These are phyloP conservation scores for Formica aserva DNA, from an alignment of 2,888 invertebrate genomes.

Conservation along the genomic window DNA sequence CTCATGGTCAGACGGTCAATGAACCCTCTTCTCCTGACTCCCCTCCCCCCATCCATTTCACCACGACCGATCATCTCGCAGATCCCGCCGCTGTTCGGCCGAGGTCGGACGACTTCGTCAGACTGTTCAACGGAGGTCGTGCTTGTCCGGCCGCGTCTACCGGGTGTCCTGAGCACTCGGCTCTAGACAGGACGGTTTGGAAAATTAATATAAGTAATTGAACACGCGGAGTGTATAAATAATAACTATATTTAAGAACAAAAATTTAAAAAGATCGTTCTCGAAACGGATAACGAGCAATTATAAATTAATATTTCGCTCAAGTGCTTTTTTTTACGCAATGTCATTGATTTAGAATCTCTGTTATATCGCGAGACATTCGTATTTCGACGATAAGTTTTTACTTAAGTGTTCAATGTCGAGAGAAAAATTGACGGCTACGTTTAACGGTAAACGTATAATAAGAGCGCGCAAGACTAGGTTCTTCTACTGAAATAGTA, in stretches of 20 bases:
- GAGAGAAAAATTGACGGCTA: constrained; percentile 1
- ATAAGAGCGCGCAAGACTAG: constrained; percentile 11
- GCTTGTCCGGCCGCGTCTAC: constrained; percentile 60
- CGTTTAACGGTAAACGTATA: constrained; percentile 28
- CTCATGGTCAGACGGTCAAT: constrained; percentile 86
- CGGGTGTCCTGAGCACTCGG: constrained; percentile 46
- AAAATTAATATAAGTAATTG: neutral
- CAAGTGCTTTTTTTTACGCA: neutral
- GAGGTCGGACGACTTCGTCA: constrained; percentile 80
- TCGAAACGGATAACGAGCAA: neutral
- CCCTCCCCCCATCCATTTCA: constrained; percentile 54
- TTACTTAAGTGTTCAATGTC: neutral
- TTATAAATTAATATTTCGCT: neutral
- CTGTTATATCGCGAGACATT: neutral
- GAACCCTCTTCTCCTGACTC: constrained; percentile 77
- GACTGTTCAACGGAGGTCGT: constrained; percentile 71
- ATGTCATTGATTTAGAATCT: neutral
- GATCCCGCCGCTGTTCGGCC: constrained; percentile 72
- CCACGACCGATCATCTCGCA: constrained; percentile 71
- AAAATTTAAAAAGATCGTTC: neutral
- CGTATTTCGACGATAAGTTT: neutral
- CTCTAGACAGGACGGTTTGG: neutral
- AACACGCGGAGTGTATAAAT: neutral
- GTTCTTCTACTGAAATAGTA: constrained; percentile 38
- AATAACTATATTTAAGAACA: neutral